Base-by-base conservation (phyloP, 2,113 vertebrate species). In the Mugil cephalus region DNA sequence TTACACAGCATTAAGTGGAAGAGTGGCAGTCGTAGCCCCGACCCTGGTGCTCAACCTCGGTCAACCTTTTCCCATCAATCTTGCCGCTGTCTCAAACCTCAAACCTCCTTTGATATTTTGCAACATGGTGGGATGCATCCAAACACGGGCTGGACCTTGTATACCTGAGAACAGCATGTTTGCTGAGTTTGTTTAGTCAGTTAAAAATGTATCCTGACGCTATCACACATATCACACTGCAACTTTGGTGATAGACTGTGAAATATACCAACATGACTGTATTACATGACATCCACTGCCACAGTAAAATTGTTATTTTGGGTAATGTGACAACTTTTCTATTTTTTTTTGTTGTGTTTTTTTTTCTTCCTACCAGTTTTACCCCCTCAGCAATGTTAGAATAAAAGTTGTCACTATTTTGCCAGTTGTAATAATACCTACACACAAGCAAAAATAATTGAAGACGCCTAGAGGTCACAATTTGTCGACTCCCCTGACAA, bases 31-130 rank as follows among this genome's bases (percentile, higher is more conserved):
- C 84, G 61, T 80, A 78, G 84, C 80, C 86, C 87, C 74, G 80
- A 91, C 92, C 91, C 87, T 68, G 10, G 24, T 9, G 63, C 69
- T 80, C 74, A 89, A 90, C 93, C 91, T 65, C 39, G 66, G 83
- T 77, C 82, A 82, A 88, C 90, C 88, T 89, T 88, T 87, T 89
- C 77, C 87, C 92, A 93, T 94, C 93, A 93, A 92, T 94, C 93
- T 91, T 55, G 71, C 86, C 51, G 68, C 81, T 35, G 54, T 88
- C 84, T 79, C 82, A 52, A 54, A 80, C 72, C 73, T 77, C 53
- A 67, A n/a, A 30, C 24, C 24, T 75, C 69, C 55, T 87, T 85
- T 89, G 68, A 90, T 89, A 76, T 78, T 82, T 66, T 70, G 86
- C 79, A 86, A 88, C 85, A 72, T 51, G 39, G 53, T 80, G 53